phyloP scores from a whole-genome alignment of 2,113 vertebrate genomes.

The Alligator sinensis region DNA sequence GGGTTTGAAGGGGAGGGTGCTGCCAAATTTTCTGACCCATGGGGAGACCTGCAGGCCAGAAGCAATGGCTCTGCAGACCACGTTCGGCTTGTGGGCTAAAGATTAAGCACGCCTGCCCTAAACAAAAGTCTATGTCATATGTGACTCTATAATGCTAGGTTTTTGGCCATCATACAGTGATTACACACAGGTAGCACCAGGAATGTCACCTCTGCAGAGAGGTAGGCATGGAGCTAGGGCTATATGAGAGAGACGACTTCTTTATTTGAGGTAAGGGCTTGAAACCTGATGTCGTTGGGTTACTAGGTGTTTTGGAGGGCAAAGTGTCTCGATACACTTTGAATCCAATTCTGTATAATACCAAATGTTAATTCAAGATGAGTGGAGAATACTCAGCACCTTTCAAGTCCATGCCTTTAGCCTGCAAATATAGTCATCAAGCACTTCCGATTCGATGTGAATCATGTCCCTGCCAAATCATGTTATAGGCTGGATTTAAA shows the following conservation, averaged over 20 bases:
- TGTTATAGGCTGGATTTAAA: neutral
- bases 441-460: neutral
- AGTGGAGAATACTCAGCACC: fast-evolving
- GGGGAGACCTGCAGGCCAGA: too few species aligned
- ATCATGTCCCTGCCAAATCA: neutral
- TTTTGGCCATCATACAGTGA: neutral
- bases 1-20: too few species aligned
- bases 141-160: neutral
- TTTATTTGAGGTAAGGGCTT: neutral
- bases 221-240: neutral
- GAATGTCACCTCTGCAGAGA: fast-evolving
- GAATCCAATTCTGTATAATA: fast-evolving
- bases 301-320: neutral
- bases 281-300: neutral
- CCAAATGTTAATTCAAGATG: neutral
- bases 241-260: fast-evolving
- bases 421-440: neutral
- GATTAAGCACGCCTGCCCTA: neutral
- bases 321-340: fast-evolving
- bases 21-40: too few species aligned
- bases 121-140: neutral
- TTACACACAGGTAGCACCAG: neutral
- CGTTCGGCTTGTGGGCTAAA: too few species aligned
- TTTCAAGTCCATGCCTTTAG: neutral
- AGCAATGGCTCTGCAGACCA: too few species aligned